These are phyloP conservation scores for Falco peregrinus DNA, from an alignment of 2,797 vertebrate genomes.

Conservation along the genomic window DNA sequence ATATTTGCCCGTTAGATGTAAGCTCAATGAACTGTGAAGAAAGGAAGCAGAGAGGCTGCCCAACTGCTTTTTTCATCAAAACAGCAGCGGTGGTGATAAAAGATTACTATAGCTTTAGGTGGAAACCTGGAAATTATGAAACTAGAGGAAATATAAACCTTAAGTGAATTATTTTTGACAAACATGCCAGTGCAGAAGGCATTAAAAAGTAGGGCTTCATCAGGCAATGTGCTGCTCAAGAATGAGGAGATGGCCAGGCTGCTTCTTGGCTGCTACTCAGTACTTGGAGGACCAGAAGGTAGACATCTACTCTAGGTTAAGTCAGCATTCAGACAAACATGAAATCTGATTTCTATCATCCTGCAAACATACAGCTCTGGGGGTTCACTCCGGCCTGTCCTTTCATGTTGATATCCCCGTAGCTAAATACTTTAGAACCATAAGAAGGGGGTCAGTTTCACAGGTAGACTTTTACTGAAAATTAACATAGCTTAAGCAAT, in stretches of 20 bases:
- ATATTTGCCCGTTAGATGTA: background rate
- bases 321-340: background rate
- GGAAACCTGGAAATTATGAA: background rate
- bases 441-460: background rate
- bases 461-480: slow-evolving; percentile 3
- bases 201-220: background rate
- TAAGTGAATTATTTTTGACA: background rate
- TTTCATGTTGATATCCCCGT: background rate
- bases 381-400: background rate
- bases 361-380: background rate
- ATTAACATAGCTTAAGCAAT: slow-evolving; percentile 13
- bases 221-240: background rate
- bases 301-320: background rate
- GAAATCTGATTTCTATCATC: background rate
- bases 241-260: background rate
- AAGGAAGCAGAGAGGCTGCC: background rate
- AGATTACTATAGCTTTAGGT: background rate
- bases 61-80: background rate
- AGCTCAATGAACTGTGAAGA: background rate
- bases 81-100: background rate
- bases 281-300: background rate
- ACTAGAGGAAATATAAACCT: background rate
- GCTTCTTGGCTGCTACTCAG: background rate
- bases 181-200: background rate
- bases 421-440: background rate